Conservation (phyloP, 2,113 vertebrate species). For the Butorides virescens region DNA sequence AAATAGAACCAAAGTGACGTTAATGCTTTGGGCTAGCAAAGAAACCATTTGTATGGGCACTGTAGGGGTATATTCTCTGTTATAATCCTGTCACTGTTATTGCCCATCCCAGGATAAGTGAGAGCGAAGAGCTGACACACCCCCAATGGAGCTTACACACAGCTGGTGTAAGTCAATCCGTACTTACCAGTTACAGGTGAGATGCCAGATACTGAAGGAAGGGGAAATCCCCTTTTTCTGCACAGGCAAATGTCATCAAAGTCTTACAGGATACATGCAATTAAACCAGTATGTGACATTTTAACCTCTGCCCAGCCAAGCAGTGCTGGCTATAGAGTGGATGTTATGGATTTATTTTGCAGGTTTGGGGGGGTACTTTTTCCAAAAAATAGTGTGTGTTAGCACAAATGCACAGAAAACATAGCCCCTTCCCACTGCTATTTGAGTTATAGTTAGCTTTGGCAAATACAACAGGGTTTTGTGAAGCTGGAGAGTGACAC, state of each 20-base stretch:
- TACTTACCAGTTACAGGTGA: neutral
- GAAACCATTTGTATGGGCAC: neutral
- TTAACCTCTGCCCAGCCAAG: neutral
- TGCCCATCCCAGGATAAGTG: neutral
- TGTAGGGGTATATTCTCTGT: neutral
- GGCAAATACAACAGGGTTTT: neutral
- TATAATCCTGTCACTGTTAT: neutral
- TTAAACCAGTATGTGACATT: neutral
- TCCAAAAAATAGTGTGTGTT: neutral
- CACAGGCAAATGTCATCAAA: neutral
- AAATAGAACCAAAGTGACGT: neutral
- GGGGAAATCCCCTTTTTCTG: neutral
- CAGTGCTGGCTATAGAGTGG: neutral
- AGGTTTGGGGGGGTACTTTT: neutral
- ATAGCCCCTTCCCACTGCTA: neutral
- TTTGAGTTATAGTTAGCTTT: neutral
- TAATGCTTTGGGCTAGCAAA: neutral
- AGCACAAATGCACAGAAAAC: neutral
- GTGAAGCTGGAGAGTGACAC: neutral
- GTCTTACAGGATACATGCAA: neutral
- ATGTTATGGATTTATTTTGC: neutral
- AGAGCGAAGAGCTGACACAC: neutral
- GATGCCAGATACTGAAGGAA: neutral
- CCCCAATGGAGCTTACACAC: neutral
- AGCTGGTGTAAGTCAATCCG: neutral